phyloP scores from a whole-genome alignment of 1,140 invertebrate genomes.

The Trichoplusia ni region DNA sequence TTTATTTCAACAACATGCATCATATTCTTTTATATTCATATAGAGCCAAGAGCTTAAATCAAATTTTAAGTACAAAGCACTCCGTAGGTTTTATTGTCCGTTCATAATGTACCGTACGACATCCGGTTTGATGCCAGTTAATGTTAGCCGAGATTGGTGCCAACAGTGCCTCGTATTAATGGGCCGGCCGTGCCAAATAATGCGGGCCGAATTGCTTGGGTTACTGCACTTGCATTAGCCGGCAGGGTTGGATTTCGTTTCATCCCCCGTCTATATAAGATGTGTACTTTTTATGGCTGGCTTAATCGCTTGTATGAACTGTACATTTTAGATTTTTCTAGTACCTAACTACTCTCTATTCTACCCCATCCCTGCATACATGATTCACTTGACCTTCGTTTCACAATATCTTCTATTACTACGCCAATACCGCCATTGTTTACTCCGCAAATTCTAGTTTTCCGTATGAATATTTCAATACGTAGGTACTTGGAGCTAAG shows the following conservation, averaged over 20 bases:
- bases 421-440: neutral
- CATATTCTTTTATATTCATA: conserved; percentile 21
- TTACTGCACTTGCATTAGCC: conserved; percentile 62
- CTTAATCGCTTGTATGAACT: conserved; percentile 17
- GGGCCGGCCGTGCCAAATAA: conserved; percentile 69
- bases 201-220: conserved; percentile 40
- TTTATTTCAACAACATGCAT: neutral
- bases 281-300: conserved; percentile 6
- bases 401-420: neutral
- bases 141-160: conserved; percentile 62
- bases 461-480: conserved; percentile 20
- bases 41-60: conserved; percentile 36
- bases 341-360: neutral
- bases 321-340: conserved; percentile 3
- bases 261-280: conserved; percentile 20
- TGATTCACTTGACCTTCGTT: conserved; percentile 2
- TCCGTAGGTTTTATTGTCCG: conserved; percentile 68
- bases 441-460: neutral
- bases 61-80: conserved; percentile 62
- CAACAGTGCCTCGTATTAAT: conserved; percentile 65
- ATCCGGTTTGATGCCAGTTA: conserved; percentile 72
- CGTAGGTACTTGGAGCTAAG: conserved; percentile 1
- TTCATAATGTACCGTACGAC: conserved; percentile 72
- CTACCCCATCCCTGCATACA: neutral
- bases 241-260: conserved; percentile 27